Evolutionary conservation across 1,140 invertebrate species (phyloP), one percentile per base, ranked within the genome.

Genomic region (Steinernema khuongi): DNA sequence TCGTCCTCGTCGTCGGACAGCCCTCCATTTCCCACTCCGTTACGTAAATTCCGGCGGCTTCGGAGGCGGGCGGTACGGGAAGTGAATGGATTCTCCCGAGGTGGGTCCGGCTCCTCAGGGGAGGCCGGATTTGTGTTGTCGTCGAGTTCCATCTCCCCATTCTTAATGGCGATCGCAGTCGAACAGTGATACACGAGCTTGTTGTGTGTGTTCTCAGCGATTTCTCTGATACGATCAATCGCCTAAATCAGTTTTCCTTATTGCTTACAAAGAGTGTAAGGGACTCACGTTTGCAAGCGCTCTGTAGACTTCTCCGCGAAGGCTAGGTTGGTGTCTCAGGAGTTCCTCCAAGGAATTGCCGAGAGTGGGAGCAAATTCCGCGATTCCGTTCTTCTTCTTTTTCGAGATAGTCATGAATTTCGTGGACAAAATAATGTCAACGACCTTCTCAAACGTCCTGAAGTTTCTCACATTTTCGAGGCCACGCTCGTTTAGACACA

Each of bases 291-390:
- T 43, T 19, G 70, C 73, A 70, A 79, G 50, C 17, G 77, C 66
- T 26, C n/a, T 31, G n/a, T 82, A 80, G 14, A 80, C n/a, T 33
- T 82, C 78, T 18, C 77, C 80, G 32, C 79, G 31, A 4, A 95
- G 86, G 74, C 90, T 92, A 0, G 93, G 93, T 85, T 95, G 93
- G 85, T 95, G 93, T 73, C 93, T 88, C 91, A 95, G 94, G 0
- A 95, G 82, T 85, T 95, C 93, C 85, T 95, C 93, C 92, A 95
- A 94, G 0, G 93, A 91, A 87, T 91, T 93, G 28, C 93, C 93
- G 19, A 95, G 86, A 88, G 92, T 94, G 28, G 91, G 90, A 1
- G 93, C 92, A n/a, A 93, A 93, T 82, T 94, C 93, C 29, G 86
- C 87, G 18, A 80, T 66, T 70, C 81, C 79, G 17, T 28, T 81